phyloP scores from a whole-genome alignment of 2,113 vertebrate genomes.

The Gnathonemus echidnorhynchus region DNA sequence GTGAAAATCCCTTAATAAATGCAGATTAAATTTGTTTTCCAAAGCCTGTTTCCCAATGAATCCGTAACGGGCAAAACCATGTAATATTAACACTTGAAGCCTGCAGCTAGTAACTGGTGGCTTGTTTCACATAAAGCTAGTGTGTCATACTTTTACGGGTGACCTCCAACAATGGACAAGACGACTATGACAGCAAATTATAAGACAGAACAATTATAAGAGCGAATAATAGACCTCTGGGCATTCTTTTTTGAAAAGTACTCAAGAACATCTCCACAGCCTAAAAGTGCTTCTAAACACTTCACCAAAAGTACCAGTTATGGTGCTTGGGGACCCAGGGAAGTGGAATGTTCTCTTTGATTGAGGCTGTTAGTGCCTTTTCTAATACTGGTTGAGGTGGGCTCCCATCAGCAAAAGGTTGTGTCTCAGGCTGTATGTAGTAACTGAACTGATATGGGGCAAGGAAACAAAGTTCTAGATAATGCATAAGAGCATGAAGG shows the following conservation, averaged over 20 bases:
- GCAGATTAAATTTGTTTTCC: conserved; percentile 4
- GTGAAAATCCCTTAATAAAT: conserved; percentile 3
- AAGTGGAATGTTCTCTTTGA: background rate
- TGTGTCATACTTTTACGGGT: background rate
- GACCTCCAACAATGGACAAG: background rate
- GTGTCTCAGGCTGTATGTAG: background rate
- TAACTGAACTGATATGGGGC: background rate
- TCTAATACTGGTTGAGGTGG: background rate
- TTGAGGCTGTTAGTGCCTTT: background rate
- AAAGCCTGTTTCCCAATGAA: background rate
- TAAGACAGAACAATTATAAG: background rate
- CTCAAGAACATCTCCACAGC: background rate
- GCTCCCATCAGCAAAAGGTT: background rate
- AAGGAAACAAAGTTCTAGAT: background rate
- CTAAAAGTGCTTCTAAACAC: background rate
- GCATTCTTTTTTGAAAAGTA: background rate
- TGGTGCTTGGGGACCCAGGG: background rate
- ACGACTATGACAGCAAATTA: background rate
- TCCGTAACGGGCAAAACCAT: background rate
- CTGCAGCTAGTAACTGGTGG: background rate
- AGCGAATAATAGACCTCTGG: background rate
- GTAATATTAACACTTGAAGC: background rate
- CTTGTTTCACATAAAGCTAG: background rate
- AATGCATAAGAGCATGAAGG: background rate
- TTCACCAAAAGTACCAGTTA: background rate